Base-by-base conservation (phyloP, 2,888 invertebrate species). In the Argyra leucocephala region DNA sequence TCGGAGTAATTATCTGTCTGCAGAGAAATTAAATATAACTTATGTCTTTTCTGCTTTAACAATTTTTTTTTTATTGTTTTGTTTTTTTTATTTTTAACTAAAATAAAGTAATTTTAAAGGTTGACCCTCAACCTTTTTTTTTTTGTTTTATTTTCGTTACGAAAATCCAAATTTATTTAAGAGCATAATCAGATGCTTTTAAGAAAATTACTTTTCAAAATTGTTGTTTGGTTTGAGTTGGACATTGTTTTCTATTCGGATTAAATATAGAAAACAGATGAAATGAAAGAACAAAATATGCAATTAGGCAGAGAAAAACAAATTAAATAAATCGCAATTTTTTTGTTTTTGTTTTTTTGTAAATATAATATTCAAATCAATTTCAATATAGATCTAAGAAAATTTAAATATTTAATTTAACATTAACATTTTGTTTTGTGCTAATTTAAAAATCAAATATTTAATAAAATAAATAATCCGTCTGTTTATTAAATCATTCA, bases 201-300 rank as follows among this genome's bases (percentile, higher is more conserved):
- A 48, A 48, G 48, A 48, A 48, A 48, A 48, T 48, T 48, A 48
- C 48, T 48, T 48, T 48, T 48, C 15, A 48, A 48, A 48, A 48
- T 12, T 48, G 18, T 18, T 15, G 5, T 48, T 48, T 48, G 48
- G 48, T 48, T 48, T 48, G 48, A 48, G 48, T 48, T 48, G 48
- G 48, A 48, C 48, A 48, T 48, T 48, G 18, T 48, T 15, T 48
- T 48, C n/a, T 48, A 48, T 18, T 5, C 5, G 48, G 48, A 48
- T 48, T 48, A 48, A 48, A 48, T 18, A 48, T 18, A 18, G 48
- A n/a, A 48, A 31, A 5, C 10, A 48, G n/a, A 48, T 2, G 31
- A 48, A 48, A 12, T 1, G 1, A 48, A 9, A 48, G 5, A 9
- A 48, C 48, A 48, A 48, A 48, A 48, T 48, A 48, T 48, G 48